These are phyloP conservation scores for Syrista parreyssii DNA, from an alignment of 2,888 invertebrate species.

Conservation along the genomic window DNA sequence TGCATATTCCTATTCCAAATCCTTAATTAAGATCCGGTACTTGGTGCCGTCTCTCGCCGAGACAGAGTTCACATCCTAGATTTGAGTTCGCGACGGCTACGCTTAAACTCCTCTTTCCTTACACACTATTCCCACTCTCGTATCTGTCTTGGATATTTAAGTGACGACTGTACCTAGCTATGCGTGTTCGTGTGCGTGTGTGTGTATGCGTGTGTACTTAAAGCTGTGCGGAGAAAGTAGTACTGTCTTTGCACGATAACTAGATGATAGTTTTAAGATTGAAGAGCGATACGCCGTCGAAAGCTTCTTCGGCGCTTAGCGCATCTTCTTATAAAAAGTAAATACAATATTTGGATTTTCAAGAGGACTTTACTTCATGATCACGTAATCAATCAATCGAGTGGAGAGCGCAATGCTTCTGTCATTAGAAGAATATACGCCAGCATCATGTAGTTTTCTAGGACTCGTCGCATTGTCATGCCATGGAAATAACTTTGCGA, in stretches of 20 bases:
- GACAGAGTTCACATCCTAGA: no score
- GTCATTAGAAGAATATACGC: conserved; percentile 42
- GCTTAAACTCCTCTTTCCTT: no score
- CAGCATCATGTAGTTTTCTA: conserved; percentile 51
- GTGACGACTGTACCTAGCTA: neutral
- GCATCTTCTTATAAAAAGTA: neutral
- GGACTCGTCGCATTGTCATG: conserved; percentile 39
- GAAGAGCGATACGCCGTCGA: conserved; percentile 9
- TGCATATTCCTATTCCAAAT: neutral
- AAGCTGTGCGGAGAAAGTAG: conserved; percentile 7
- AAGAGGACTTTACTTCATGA: neutral
- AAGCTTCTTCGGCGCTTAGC: neutral
- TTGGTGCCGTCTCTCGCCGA: no score
- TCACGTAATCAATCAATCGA: neutral
- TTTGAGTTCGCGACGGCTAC: no score
- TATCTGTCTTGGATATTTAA: neutral
- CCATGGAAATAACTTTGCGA: conserved; percentile 40
- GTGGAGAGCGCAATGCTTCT: conserved; percentile 39
- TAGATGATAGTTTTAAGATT: neutral
- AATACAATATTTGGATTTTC: neutral
- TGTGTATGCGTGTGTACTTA: conserved; percentile 22
- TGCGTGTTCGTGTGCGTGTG: conserved; percentile 15
- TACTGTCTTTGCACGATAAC: neutral
- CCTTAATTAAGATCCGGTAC: neutral
- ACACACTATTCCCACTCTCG: neutral